Percentiles rank a stretch among this genome's conserved stretches.
These are phyloP conservation scores for Naso thynnoides DNA, from an alignment of 2,797 vertebrate genomes.

Conservation along the genomic window DNA sequence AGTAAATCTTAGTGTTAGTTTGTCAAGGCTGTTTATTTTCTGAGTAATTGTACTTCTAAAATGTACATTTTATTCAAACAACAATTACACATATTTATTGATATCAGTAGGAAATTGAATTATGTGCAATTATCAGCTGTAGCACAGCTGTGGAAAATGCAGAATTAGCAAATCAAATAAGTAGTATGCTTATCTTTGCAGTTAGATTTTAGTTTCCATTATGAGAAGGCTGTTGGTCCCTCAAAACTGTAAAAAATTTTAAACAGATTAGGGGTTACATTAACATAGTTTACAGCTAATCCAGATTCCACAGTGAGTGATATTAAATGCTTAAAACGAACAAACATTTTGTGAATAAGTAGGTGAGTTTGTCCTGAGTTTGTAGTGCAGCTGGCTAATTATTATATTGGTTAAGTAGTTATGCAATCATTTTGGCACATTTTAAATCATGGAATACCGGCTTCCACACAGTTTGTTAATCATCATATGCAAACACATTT, in stretches of 20 bases:
- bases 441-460: background rate
- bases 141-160: conserved; percentile 1
- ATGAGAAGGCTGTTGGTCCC: background rate
- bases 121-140: background rate
- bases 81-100: background rate
- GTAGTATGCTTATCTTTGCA: background rate
- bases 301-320: background rate
- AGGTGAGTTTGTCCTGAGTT: conserved; percentile 5
- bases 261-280: background rate
- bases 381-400: background rate
- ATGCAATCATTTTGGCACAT: background rate
- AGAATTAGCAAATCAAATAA: background rate
- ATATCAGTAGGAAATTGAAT: background rate
- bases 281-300: background rate
- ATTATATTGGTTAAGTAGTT: background rate
- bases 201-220: background rate
- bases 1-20: background rate
- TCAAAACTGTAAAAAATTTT: background rate
- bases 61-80: background rate
- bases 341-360: background rate
- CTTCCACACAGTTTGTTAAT: conserved; percentile 2
- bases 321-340: background rate
- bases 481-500: background rate
- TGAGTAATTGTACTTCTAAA: background rate
- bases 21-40: background rate